Evolutionary conservation across 2,797 vertebrate species (phyloP).

Genomic region (Chiroxiphia lanceolata): DNA sequence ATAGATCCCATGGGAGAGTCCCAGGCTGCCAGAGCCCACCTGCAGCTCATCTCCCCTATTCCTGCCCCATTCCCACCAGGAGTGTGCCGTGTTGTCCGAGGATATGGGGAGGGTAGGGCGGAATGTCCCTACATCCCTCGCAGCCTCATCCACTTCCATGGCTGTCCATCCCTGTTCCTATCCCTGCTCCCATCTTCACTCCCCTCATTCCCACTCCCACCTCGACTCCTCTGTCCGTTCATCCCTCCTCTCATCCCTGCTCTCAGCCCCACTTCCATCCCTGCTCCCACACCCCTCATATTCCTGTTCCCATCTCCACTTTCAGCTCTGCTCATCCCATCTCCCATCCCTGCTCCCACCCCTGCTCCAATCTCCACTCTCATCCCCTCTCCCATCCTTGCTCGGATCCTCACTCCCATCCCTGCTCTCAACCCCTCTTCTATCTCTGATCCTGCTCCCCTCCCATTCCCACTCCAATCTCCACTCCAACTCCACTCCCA

Average conservation of each 20-base stretch:
- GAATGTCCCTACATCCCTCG: not conserved
- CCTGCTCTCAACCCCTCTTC: not conserved
- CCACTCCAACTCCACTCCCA: no score
- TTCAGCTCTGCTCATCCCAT: not conserved
- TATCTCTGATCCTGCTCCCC: not conserved
- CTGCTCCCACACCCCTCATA: not conserved
- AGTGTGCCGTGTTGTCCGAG: fast-evolving
- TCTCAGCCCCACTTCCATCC: not conserved
- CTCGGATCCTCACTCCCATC: no score
- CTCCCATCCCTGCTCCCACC: not conserved
- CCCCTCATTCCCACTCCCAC: not conserved
- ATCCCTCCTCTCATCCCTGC: not conserved
- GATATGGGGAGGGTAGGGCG: not conserved
- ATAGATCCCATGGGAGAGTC: not conserved
- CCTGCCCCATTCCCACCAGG: not conserved
- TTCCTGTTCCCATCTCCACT: not conserved
- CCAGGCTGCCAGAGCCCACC: not conserved
- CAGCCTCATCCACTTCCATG: not conserved
- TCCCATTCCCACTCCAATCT: not conserved
- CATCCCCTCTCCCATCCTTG: not conserved
- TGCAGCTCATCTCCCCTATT: not conserved
- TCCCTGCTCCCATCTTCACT: not conserved
- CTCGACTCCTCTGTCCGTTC: no score
- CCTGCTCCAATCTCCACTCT: not conserved
- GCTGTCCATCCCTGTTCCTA: not conserved